Evolutionary conservation across 2,113 vertebrate genomes (phyloP).

Genomic region (Oriolus oriolus): DNA sequence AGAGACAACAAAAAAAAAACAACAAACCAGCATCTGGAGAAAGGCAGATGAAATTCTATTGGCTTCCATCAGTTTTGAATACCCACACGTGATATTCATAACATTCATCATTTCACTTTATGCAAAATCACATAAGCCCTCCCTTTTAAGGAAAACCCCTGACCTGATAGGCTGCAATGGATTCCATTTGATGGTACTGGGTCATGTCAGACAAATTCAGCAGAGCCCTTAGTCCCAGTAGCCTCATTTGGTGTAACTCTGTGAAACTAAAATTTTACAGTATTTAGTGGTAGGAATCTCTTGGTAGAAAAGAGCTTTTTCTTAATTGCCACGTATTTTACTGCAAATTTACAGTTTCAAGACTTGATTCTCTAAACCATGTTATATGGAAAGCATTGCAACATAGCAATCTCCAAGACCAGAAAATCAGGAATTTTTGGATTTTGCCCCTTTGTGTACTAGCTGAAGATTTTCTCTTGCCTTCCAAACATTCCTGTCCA

Average conservation of each 20-base stretch:
- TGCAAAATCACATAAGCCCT: background rate
- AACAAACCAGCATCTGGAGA: background rate
- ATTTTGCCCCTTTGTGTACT: background rate
- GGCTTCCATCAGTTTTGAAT: background rate
- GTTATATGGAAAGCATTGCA: background rate
- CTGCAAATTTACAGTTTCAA: background rate
- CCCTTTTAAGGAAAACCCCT: background rate
- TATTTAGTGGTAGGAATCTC: background rate
- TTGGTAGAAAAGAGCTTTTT: background rate
- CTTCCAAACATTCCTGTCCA: background rate
- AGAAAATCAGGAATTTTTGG: background rate
- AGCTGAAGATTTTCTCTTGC: background rate
- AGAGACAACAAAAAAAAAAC: too few species aligned
- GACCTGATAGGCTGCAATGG: background rate
- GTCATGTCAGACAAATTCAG: background rate
- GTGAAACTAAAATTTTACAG: background rate
- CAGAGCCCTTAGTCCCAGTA: background rate
- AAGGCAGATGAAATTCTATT: background rate
- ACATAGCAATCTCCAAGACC: background rate
- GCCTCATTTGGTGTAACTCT: background rate
- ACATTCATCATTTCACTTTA: background rate
- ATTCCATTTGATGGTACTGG: background rate
- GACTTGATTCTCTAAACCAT: background rate
- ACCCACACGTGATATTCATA: background rate
- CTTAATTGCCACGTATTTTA: background rate